Conservation (phyloP, 2,888 invertebrate genomes). For the Thereva unica region DNA sequence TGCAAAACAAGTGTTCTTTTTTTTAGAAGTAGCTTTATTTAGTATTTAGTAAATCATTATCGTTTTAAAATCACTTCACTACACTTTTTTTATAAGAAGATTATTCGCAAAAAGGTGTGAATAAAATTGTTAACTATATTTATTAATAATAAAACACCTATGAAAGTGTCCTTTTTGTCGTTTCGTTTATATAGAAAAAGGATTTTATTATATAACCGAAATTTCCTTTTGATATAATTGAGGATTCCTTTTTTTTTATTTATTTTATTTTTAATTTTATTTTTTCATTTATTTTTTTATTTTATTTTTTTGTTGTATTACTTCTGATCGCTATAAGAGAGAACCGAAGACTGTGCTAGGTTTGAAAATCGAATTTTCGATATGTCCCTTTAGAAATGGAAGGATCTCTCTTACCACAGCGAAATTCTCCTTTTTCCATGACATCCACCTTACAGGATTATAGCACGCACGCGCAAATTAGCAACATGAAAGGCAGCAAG, state of each 20-base stretch:
- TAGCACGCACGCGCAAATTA: conserved; percentile 40
- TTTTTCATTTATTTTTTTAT: no score
- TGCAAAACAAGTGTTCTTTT: conserved; percentile 12
- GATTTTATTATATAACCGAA: conserved; percentile 37
- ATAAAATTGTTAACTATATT: conserved; percentile 10
- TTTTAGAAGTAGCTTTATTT: conserved; percentile 3
- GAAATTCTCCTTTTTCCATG: conserved; percentile 27
- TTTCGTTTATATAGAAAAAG: conserved; percentile 16
- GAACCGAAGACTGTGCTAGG: conserved; percentile 41
- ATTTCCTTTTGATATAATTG: conserved; percentile 11
- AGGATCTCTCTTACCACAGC: neutral
- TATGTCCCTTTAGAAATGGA: conserved; percentile 27
- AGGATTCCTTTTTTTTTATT: neutral
- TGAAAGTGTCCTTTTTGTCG: neutral
- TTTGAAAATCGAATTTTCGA: conserved; percentile 34
- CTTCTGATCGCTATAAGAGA: conserved; percentile 41
- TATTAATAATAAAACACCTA: neutral
- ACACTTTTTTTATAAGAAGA: conserved; percentile 4
- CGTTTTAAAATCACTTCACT: conserved; percentile 24
- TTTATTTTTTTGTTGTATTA: conserved; percentile 17
- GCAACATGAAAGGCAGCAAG: conserved; percentile 35
- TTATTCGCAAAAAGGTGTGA: conserved; percentile 4
- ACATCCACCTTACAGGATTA: conserved; percentile 36
- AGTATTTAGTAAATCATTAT: conserved; percentile 5
- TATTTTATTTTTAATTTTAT: neutral